Evolutionary conservation across 2,113 vertebrate species (phyloP), one percentile per base, ranked within the genome.

Genomic region (Trogon melanurus): DNA sequence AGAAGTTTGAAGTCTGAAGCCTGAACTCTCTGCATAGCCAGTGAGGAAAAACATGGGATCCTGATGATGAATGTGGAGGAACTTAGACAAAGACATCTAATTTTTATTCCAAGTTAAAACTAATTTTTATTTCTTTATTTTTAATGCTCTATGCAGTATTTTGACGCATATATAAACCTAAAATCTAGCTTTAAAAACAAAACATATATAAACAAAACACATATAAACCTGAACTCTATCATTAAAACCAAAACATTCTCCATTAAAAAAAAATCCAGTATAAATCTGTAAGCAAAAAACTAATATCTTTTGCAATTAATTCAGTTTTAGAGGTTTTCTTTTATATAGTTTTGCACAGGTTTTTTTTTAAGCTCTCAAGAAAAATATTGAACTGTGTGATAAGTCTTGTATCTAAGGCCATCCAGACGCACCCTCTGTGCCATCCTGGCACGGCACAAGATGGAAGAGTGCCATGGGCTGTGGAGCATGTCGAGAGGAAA

Each of bases 361-460:
- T 47, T 79, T 66, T 54, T 84, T 32, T 2, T 6, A 19, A 8
- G 26, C 3, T 11, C 20, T 61, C 4, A 41, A 13, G 41, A 41
- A 41, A 41, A 41, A 41, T 41, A 11, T 41, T 13, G 13, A 41
- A 41, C 58, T 70, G 8, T 8, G 26, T 0, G 1, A 4, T 8
- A 56, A 47, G 2, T 12, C 13, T 51, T 56, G 29, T 48, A 6
- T 4, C 17, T 58, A 20, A 50, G 19, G 13, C 38, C 44, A 6
- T 9, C 13, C 3, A 14, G 47, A 64, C 58, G 15, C n/a, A 12
- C 1, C 18, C 21, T 44, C 22, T 44, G 72, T 0, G 8, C 26
- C 4, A 0, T 34, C 18, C 62, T 3, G 1, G 27, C 1, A 5
- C 1, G 3, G 38, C 2, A 6, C 1, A 6, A 60, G 26, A 16